Evolutionary conservation across 2,113 vertebrate genomes (phyloP).

Genomic region (Malurus cyaneus): DNA sequence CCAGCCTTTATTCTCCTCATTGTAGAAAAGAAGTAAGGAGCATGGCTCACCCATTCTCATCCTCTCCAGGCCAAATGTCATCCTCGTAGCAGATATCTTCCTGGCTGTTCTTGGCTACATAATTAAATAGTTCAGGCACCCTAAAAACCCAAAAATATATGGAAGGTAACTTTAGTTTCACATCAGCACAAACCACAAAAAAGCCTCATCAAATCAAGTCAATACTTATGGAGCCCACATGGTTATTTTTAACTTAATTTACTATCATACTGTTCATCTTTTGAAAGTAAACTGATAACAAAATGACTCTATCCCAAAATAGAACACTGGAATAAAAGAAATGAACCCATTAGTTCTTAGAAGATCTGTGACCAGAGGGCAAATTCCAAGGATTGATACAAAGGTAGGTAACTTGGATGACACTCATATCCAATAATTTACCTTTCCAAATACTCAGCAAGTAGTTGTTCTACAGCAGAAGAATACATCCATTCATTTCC

Average conservation of each 20-base stretch:
- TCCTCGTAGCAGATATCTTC: conserved; percentile 98
- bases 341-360: background rate
- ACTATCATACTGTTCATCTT: background rate
- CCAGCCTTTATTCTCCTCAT: background rate
- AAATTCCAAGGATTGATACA: background rate
- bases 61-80: conserved; percentile 92
- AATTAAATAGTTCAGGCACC: conserved; percentile 89
- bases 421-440: conserved; percentile 30
- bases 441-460: conserved; percentile 94
- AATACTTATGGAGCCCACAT: background rate
- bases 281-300: background rate
- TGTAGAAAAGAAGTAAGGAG: background rate
- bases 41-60: conserved; percentile 86
- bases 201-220: background rate
- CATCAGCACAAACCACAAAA: background rate
- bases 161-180: background rate
- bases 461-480: conserved; percentile 88
- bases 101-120: conserved; percentile 89
- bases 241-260: background rate
- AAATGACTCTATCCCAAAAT: background rate
- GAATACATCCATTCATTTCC: conserved; percentile 99
- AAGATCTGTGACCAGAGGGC: background rate
- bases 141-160: conserved; percentile 66
- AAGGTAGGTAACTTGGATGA: background rate
- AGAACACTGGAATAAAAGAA: background rate